Conservation (phyloP, 2,888 invertebrate species). For the Caenorhabditis angaria region DNA sequence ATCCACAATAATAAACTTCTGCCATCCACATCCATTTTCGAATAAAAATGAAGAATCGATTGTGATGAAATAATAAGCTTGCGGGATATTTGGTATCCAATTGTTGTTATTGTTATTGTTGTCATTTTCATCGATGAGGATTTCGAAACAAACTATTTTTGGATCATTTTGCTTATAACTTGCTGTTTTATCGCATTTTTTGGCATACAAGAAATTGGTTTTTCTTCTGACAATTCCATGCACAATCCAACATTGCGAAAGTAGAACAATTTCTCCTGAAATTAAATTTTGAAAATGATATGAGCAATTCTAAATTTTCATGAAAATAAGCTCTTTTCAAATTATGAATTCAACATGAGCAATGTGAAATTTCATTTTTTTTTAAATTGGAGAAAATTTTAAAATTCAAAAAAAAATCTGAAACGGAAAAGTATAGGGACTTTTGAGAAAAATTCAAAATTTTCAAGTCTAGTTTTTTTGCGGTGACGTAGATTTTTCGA, state of each 20-base stretch:
- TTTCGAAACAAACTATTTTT: background rate
- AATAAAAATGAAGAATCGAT: background rate
- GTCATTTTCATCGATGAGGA: background rate
- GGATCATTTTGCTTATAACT: background rate
- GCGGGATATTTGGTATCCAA: background rate
- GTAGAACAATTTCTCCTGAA: slow-evolving; percentile 10
- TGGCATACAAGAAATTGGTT: slow-evolving; percentile 15
- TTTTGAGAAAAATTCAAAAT: no score
- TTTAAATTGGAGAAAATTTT: no score
- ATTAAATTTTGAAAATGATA: no score
- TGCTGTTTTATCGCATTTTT: background rate
- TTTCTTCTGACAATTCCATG: slow-evolving; percentile 12
- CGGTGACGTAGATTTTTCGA: no score
- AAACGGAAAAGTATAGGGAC: no score
- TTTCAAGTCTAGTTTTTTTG: no score
- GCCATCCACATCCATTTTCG: background rate
- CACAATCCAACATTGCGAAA: slow-evolving; percentile 19
- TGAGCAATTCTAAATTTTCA: no score
- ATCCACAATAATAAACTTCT: background rate
- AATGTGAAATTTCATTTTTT: no score
- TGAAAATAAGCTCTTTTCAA: no score
- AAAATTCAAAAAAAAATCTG: no score
- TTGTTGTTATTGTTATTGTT: background rate
- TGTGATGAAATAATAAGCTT: background rate
- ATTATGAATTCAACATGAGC: no score